Percentiles rank a stretch among this genome's conserved stretches.
Evolutionary conservation across 2,797 vertebrate genomes (phyloP).

Genomic region (Sebastolobus alascanus): DNA sequence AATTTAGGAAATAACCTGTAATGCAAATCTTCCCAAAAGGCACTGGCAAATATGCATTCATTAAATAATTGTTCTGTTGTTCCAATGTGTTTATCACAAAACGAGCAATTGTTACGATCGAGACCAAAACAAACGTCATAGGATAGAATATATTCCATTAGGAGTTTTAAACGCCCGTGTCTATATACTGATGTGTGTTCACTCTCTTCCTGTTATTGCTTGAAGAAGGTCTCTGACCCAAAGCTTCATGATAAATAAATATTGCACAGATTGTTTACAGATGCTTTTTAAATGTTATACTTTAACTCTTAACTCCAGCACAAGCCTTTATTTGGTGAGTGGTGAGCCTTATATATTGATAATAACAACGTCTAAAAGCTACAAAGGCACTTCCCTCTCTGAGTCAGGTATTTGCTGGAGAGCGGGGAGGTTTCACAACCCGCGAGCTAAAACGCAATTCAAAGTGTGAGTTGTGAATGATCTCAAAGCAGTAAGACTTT

Average conservation of each 20-base stretch:
- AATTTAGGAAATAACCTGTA: too few species aligned
- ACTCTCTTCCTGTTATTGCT: conserved; percentile 2
- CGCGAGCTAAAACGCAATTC: not conserved
- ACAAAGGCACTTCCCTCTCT: not conserved
- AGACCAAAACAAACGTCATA: too few species aligned
- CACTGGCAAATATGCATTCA: too few species aligned
- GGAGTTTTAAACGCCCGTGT: rapidly evolving
- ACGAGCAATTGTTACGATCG: too few species aligned
- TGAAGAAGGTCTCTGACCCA: not conserved
- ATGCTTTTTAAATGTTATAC: not conserved
- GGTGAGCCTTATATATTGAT: conserved; percentile 1
- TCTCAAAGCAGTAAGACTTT: conserved; percentile 6
- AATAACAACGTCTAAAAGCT: not conserved
- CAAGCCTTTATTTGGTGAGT: conserved; percentile 11
- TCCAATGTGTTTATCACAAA: too few species aligned
- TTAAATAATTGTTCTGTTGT: too few species aligned
- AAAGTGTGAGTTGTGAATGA: conserved; percentile 11
- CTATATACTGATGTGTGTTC: too few species aligned
- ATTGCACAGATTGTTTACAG: not conserved
- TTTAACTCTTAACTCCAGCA: conserved; percentile 6
- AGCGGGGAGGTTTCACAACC: not conserved
- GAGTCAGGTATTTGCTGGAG: not conserved
- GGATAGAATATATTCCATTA: too few species aligned
- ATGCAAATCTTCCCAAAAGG: too few species aligned
- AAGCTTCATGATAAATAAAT: not conserved